Evolutionary conservation across 2,888 invertebrate genomes (phyloP), one percentile per base, ranked within the genome.

Genomic region (Cataglyphis livida): DNA sequence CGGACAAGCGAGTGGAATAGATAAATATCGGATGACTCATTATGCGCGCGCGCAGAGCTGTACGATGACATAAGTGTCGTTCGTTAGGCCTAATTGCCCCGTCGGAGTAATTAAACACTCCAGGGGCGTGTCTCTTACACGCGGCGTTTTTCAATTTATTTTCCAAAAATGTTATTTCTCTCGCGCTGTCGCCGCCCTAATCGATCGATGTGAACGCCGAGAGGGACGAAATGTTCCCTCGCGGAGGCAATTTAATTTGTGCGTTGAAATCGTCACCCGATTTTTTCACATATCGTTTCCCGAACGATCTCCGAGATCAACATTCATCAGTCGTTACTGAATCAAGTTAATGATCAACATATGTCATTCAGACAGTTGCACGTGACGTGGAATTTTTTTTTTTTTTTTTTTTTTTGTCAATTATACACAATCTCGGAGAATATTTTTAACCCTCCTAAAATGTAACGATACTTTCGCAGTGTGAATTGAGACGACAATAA

Each of bases 1-100:
- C 64, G 54, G 65, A 83, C 83, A 61, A 38, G 74, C n/a, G 70
- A 41, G 65, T 51, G 64, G 74, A 85, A 85, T 79, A 81, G 85
- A 85, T 85, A 85, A 85, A 85, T 83, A 85, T 82, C 86, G 70
- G 68, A 73, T 68, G 78, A 84, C 65, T 84, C 84, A 82, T 86
- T 84, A 86, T 44, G 51, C 38, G 10, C 38, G 48, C n/a, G 51
- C 61, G 74, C 35, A 28, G 66, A 21, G 38, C 68, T 54, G 41
- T 62, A 44, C 71, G 48, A 44, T 18, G 51, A 83, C 82, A 76
- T 68, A 79, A 65, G 68, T 83, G 78, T 79, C 64, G 75, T 82
- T 78, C 85, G 78, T 79, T 85, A 73, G 84, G 84, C 86, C 84
- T 86, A 86, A 85, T 86, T 86, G 81, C 86, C 65, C 28, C 54